phyloP scores from a whole-genome alignment of 2,797 vertebrate species.

The Lophura swinhoii region DNA sequence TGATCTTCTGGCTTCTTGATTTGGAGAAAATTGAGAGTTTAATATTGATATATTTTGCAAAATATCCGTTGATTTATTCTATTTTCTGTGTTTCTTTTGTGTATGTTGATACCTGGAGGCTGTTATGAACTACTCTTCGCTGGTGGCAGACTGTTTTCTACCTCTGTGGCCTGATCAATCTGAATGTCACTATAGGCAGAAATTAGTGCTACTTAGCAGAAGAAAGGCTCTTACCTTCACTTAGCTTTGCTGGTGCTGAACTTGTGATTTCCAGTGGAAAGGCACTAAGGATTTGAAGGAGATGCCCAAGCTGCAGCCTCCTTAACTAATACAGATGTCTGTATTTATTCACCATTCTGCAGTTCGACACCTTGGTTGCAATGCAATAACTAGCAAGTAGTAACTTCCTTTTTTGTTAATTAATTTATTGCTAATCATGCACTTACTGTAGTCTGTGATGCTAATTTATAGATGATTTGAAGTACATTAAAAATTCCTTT shows the following conservation, averaged over 20 bases:
- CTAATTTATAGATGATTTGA: not conserved
- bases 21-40: not conserved
- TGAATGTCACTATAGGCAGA: slow-evolving; percentile 35
- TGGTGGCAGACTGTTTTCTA: slow-evolving; percentile 20
- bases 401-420: not conserved
- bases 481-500: not conserved
- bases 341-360: not conserved
- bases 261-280: not conserved
- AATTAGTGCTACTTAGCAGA: slow-evolving; percentile 34
- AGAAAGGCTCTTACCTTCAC: not conserved
- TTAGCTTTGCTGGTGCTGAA: not conserved
- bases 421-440: not conserved
- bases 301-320: not conserved
- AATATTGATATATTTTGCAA: slow-evolving; percentile 11
- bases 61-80: not conserved
- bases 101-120: not conserved
- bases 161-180: slow-evolving; percentile 18
- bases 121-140: slow-evolving; percentile 18
- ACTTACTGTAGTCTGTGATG: not conserved
- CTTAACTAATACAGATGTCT: not conserved
- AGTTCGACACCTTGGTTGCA: not conserved
- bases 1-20: slow-evolving; percentile 44
- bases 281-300: not conserved
- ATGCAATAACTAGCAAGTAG: not conserved
- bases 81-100: slow-evolving; percentile 22